Percentiles rank a stretch among this genome's conserved stretches.
Conservation (phyloP, 2,888 invertebrate species). For the Brenthis daphne region DNA sequence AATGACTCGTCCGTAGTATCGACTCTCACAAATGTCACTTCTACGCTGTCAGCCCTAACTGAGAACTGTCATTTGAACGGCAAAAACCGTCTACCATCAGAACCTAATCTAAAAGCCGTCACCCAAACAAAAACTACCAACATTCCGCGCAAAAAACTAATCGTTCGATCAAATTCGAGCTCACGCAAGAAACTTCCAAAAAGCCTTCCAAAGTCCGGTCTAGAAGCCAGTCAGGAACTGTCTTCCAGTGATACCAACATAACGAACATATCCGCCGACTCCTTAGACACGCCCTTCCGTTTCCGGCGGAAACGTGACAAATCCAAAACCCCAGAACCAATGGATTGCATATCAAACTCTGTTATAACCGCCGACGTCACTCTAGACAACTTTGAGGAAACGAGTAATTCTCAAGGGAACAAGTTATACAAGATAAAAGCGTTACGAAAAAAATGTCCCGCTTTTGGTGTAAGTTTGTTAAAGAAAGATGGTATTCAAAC, state of each 20-base stretch:
- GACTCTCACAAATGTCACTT: slow-evolving; percentile 64
- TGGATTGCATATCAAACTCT: slow-evolving; percentile 71
- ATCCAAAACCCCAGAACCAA: slow-evolving; percentile 73
- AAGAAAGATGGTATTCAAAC: slow-evolving; percentile 77
- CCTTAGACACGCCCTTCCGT: slow-evolving; percentile 71
- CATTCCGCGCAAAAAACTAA: slow-evolving; percentile 67
- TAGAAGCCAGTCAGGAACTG: slow-evolving; percentile 69
- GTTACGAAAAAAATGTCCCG: slow-evolving; percentile 71
- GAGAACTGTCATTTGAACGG: slow-evolving; percentile 77
- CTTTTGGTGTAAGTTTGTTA: slow-evolving; percentile 65
- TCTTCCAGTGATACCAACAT: slow-evolving; percentile 78
- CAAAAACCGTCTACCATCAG: slow-evolving; percentile 69
- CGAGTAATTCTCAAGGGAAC: slow-evolving; percentile 75
- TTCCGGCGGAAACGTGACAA: slow-evolving; percentile 75
- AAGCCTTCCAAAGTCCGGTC: slow-evolving; percentile 55
- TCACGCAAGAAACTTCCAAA: slow-evolving; percentile 73
- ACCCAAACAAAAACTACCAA: slow-evolving; percentile 53
- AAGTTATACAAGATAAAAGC: slow-evolving; percentile 78
- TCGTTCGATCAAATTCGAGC: slow-evolving; percentile 70
- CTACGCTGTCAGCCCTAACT: slow-evolving; percentile 70
- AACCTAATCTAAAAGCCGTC: slow-evolving; percentile 64
- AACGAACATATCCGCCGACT: slow-evolving; percentile 75
- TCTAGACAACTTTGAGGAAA: slow-evolving; percentile 72
- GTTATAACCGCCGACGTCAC: slow-evolving; percentile 73
- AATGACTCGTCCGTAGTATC: slow-evolving; percentile 58